phyloP scores from a whole-genome alignment of 2,797 vertebrate species.

The Coluber constrictor region DNA sequence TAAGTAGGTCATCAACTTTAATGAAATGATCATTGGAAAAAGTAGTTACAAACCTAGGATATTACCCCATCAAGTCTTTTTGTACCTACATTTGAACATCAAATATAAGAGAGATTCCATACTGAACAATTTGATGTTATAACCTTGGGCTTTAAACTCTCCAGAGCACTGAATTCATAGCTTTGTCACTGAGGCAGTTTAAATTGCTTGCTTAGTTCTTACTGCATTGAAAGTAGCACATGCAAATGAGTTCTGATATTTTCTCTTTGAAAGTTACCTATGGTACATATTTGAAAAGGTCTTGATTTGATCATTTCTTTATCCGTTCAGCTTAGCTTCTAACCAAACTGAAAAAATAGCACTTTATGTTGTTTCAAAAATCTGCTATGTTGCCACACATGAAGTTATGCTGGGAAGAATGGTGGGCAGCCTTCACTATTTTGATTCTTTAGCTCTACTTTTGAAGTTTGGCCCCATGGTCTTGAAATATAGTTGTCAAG shows the following conservation, averaged over 20 bases:
- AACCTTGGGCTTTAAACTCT: neutral
- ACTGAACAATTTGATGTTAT: neutral
- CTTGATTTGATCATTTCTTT: neutral
- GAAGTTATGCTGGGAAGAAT: neutral
- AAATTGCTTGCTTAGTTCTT: neutral
- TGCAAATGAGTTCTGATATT: neutral
- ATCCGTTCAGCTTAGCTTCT: neutral
- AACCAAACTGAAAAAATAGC: neutral
- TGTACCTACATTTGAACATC: neutral
- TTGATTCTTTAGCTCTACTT: neutral
- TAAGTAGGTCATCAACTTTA: conserved; percentile 34
- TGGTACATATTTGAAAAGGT: neutral
- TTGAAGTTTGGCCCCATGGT: neutral
- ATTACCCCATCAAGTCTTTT: neutral
- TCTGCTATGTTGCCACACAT: neutral
- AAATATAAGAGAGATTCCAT: neutral
- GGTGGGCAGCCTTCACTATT: neutral
- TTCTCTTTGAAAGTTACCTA: neutral
- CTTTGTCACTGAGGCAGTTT: neutral
- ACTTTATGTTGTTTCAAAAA: neutral
- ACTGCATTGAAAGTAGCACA: neutral
- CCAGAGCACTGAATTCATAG: neutral
- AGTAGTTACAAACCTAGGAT: neutral
- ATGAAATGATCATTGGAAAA: conserved; percentile 22
- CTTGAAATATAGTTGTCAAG: neutral